Evolutionary conservation across 2,113 vertebrate species (phyloP).

Genomic region (Corvus moneduloides): DNA sequence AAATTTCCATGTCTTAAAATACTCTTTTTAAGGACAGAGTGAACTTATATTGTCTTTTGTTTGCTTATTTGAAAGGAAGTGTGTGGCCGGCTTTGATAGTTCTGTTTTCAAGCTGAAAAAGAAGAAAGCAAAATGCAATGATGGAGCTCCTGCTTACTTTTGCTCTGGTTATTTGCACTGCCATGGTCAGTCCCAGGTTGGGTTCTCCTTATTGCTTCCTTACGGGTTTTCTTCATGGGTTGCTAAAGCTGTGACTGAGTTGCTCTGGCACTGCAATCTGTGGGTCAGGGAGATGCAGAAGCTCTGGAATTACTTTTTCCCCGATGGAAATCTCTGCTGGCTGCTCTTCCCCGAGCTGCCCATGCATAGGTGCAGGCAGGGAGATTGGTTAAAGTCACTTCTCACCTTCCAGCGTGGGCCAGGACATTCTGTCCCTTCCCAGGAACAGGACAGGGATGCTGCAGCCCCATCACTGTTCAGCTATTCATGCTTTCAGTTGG

Average conservation of each 20-base stretch:
- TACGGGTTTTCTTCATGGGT: not conserved
- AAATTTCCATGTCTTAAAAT: not conserved
- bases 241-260: not conserved
- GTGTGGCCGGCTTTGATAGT: not conserved
- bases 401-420: not conserved
- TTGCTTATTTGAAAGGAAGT: not conserved
- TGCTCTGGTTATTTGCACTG: not conserved
- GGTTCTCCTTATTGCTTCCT: not conserved
- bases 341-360: not conserved
- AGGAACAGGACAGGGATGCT: not conserved
- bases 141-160: not conserved
- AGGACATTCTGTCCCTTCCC: not conserved
- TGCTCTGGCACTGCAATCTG: fast-evolving
- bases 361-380: fast-evolving
- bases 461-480: not conserved
- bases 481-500: not conserved
- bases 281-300: fast-evolving
- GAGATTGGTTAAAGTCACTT: not conserved
- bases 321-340: not conserved
- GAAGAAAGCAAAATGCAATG: not conserved
- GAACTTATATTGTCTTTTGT: not conserved
- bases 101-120: not conserved
- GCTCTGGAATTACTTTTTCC: not conserved
- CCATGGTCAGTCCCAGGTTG: fast-evolving
- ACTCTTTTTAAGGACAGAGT: not conserved